A percentile compares a stretch with the other conserved stretches of the same genome.
phyloP scores from a whole-genome alignment of 1,140 invertebrate species.

The Saccostrea cuccullata region DNA sequence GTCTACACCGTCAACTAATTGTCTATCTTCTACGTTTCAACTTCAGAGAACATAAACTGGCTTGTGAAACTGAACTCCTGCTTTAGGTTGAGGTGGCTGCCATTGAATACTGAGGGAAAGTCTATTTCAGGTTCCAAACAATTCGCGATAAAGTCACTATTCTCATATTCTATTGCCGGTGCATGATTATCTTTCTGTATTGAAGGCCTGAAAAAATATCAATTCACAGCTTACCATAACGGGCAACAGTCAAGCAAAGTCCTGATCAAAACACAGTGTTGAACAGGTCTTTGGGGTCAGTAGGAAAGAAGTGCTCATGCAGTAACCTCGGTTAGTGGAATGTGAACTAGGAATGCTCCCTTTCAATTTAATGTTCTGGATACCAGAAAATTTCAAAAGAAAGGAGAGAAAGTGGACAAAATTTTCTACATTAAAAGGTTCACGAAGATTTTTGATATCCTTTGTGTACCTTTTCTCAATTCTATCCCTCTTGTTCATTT shows the following conservation, averaged over 20 bases:
- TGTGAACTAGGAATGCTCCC: neutral
- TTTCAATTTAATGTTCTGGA: slow-evolving; percentile 18
- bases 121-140: slow-evolving; percentile 49
- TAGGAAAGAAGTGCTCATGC: slow-evolving; percentile 35
- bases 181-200: slow-evolving; percentile 40
- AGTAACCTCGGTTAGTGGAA: slow-evolving; percentile 10
- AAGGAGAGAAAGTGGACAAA: slow-evolving; percentile 5
- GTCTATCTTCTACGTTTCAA: slow-evolving; percentile 43
- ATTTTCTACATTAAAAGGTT: neutral
- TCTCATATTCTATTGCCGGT: slow-evolving; percentile 44
- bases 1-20: slow-evolving; percentile 5
- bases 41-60: slow-evolving; percentile 43
- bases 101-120: slow-evolving; percentile 57
- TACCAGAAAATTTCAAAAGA: slow-evolving; percentile 18
- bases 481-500: slow-evolving; percentile 34
- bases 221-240: slow-evolving; percentile 41
- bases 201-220: slow-evolving; percentile 55
- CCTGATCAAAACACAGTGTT: slow-evolving; percentile 23
- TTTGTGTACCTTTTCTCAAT: slow-evolving; percentile 22
- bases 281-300: slow-evolving; percentile 13
- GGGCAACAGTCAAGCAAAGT: neutral
- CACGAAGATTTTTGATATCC: neutral
- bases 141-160: slow-evolving; percentile 51
- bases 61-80: slow-evolving; percentile 49
- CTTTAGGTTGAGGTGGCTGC: slow-evolving; percentile 61